A percentile compares a stretch with the other conserved stretches of the same genome.
phyloP scores from a whole-genome alignment of 2,113 vertebrate genomes.

The Zeus faber region DNA sequence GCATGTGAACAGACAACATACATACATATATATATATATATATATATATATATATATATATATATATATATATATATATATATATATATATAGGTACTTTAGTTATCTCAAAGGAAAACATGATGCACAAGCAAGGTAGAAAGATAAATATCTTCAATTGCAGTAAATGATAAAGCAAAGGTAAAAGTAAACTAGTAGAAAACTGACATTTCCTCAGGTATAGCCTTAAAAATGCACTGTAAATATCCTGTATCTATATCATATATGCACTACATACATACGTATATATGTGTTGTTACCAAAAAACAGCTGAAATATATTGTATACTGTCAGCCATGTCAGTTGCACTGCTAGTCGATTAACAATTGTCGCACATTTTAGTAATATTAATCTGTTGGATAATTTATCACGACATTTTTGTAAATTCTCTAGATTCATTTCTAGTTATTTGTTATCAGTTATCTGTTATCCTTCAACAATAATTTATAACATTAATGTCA shows the following conservation, averaged over 20 bases:
- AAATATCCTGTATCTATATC: background rate
- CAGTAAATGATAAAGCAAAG: background rate
- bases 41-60: background rate
- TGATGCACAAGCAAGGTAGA: background rate
- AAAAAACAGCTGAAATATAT: background rate
- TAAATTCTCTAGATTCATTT: too few species aligned
- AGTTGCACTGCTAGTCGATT: too few species aligned
- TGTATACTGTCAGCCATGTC: background rate
- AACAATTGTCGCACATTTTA: too few species aligned
- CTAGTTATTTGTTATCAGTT: too few species aligned
- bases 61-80: background rate
- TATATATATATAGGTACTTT: background rate
- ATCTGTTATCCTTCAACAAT: too few species aligned
- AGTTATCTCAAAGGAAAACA: background rate
- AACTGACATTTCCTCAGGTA: background rate
- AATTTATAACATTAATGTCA: too few species aligned
- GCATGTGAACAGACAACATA: too few species aligned
- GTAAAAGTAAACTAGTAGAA: background rate
- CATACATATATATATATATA: background rate
- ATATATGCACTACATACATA: slow-evolving; percentile 1
- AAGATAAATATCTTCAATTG: background rate
- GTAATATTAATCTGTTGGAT: too few species aligned
- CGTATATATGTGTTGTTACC: background rate
- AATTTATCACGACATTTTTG: too few species aligned
- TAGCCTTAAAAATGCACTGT: background rate